These are phyloP conservation scores for Acropora yongei DNA, from an alignment of 64 coral and sea anemone genomes.

Conservation along the genomic window DNA sequence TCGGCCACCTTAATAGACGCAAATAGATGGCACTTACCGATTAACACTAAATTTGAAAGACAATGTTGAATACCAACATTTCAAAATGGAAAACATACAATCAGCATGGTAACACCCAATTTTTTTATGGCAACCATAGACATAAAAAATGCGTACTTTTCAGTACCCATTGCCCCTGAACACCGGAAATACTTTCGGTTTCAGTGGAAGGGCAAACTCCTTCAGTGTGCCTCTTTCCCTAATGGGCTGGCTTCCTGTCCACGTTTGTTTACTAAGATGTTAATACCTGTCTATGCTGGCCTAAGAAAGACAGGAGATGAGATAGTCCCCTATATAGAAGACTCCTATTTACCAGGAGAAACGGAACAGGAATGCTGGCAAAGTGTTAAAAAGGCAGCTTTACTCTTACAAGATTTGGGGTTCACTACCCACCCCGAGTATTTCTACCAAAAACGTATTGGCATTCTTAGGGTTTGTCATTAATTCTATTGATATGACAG, in stretches of 20 bases:
- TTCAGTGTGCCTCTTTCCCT: conserved; percentile 32
- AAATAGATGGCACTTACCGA: conserved; percentile 52
- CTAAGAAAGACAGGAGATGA: conserved; percentile 10
- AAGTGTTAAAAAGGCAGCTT: conserved; percentile 35
- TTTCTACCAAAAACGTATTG: conserved; percentile 2
- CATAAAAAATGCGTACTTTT: conserved; percentile 26
- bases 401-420: conserved; percentile 23
- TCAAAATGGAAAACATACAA: conserved; percentile 36
- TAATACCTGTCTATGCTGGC: conserved; percentile 11
- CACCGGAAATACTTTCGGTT: conserved; percentile 32
- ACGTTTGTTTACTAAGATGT: conserved; percentile 37
- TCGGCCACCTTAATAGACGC: background rate
- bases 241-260: conserved; percentile 29
- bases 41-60: conserved; percentile 33
- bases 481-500: background rate
- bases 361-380: conserved; percentile 17
- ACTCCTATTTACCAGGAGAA: conserved; percentile 21
- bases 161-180: conserved; percentile 18
- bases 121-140: conserved; percentile 42
- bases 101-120: conserved; percentile 36
- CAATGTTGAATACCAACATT: conserved; percentile 51
- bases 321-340: conserved; percentile 39
- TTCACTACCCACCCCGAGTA: conserved; percentile 15
- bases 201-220: conserved; percentile 38
- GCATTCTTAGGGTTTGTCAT: conserved; percentile 14